phyloP scores from a whole-genome alignment of 2,797 vertebrate genomes.

The Enteromius treurensis region DNA sequence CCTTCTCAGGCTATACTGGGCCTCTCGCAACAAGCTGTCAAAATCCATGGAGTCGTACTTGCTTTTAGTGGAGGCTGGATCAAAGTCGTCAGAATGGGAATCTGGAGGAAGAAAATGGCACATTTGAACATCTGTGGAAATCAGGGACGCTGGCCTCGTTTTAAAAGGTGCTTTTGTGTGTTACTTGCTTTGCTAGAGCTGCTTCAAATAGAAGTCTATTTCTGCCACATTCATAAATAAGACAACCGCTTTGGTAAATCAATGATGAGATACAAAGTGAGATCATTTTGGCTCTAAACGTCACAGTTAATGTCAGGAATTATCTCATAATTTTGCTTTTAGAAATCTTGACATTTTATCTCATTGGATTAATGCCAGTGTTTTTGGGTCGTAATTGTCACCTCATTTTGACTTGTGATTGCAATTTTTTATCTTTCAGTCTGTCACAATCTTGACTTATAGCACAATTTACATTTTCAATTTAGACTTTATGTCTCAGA shows the following conservation, averaged over 20 bases:
- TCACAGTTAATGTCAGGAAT: not conserved
- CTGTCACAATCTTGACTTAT: not conserved
- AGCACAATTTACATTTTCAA: not conserved
- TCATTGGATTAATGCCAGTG: not conserved
- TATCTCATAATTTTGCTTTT: not conserved
- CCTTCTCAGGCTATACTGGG: constrained; percentile 96
- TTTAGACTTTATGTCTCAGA: not conserved
- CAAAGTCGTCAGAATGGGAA: constrained; percentile 98
- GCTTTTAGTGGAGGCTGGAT: constrained; percentile 98
- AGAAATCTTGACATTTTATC: not conserved
- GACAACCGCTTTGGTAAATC: not conserved
- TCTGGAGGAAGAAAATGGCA: constrained; percentile 79
- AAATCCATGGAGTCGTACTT: constrained; percentile 99
- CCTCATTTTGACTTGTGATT: not conserved
- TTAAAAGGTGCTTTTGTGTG: not conserved
- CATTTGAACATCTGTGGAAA: constrained; percentile 30
- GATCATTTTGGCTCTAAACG: not conserved
- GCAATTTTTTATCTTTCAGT: not conserved
- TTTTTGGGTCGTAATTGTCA: not conserved
- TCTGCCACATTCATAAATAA: not conserved
- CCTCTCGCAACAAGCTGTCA: constrained; percentile 98
- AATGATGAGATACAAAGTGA: not conserved
- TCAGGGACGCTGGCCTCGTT: constrained; percentile 17
- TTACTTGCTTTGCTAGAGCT: not conserved
- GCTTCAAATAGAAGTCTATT: not conserved